These are phyloP conservation scores for Cantharis lateralis DNA, from an alignment of 2,888 invertebrate species.

Conservation along the genomic window DNA sequence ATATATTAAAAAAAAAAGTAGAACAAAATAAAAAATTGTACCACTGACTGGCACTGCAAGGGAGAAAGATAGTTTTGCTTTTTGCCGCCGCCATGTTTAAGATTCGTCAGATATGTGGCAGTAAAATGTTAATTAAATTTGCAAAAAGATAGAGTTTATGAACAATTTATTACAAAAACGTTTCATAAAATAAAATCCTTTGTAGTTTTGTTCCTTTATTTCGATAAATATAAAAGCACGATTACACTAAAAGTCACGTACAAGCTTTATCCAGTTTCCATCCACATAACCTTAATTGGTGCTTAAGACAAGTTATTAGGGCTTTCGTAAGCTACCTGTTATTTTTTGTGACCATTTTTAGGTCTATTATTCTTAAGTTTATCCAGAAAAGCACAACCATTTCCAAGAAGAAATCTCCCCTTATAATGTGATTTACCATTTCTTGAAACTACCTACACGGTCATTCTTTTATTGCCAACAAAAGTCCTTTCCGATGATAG, in stretches of 20 bases:
- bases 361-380: not conserved
- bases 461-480: not conserved
- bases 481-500: not conserved
- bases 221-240: not conserved
- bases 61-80: not conserved
- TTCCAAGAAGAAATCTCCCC: conserved; percentile 8
- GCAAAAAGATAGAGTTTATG: not conserved
- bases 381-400: conserved; percentile 9
- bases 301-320: conserved; percentile 9
- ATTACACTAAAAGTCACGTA: not conserved
- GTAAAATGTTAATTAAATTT: not conserved
- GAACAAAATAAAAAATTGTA: not conserved
- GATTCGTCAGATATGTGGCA: not conserved
- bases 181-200: not conserved
- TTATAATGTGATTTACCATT: not conserved
- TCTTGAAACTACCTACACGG: not conserved
- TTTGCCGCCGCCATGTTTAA: not conserved
- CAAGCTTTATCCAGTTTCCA: not conserved
- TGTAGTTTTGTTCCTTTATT: not conserved
- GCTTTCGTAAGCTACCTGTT: conserved; percentile 12
- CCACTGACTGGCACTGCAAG: not conserved
- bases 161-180: not conserved
- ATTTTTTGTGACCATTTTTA: conserved; percentile 13
- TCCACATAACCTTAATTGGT: conserved; percentile 4
- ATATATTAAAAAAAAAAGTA: not conserved